Evolutionary conservation across 2,888 invertebrate species (phyloP).

Genomic region (Aethes cnicana): DNA sequence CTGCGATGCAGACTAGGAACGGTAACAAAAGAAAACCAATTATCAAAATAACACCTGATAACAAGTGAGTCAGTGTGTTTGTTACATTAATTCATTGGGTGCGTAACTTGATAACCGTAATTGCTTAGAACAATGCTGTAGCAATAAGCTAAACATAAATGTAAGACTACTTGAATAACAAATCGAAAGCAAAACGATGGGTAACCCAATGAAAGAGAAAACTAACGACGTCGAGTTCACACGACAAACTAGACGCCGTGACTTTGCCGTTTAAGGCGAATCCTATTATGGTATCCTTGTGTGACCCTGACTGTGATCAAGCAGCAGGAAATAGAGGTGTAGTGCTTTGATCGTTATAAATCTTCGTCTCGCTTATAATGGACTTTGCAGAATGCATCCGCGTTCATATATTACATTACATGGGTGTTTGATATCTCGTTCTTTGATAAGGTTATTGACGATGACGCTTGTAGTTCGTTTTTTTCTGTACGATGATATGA

Average conservation of each 20-base stretch:
- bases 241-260: slow-evolving; percentile 48
- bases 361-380: slow-evolving; percentile 9
- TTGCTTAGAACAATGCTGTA: slow-evolving; percentile 13
- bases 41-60: not conserved
- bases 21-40: slow-evolving; percentile 2
- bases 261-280: slow-evolving; percentile 51
- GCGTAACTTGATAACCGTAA: not conserved
- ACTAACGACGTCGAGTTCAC: slow-evolving; percentile 35
- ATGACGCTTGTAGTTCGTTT: too few relatives aligned
- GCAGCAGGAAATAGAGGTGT: slow-evolving; percentile 22
- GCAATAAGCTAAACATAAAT: slow-evolving; percentile 8
- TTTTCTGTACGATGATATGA: too few relatives aligned
- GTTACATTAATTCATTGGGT: not conserved
- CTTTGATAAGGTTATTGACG: slow-evolving; percentile 1
- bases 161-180: slow-evolving; percentile 21
- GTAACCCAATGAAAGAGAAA: slow-evolving; percentile 38
- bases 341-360: slow-evolving; percentile 15
- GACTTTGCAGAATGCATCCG: slow-evolving; percentile 18
- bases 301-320: slow-evolving; percentile 20
- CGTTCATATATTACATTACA: slow-evolving; percentile 7
- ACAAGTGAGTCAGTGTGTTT: slow-evolving; percentile 6
- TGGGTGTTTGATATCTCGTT: not conserved
- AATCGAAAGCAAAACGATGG: slow-evolving; percentile 17
- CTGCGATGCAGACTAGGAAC: not conserved
- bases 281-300: slow-evolving; percentile 44